Evolutionary conservation across 2,888 invertebrate genomes (phyloP).

Genomic region (Palloptera scutellata): DNA sequence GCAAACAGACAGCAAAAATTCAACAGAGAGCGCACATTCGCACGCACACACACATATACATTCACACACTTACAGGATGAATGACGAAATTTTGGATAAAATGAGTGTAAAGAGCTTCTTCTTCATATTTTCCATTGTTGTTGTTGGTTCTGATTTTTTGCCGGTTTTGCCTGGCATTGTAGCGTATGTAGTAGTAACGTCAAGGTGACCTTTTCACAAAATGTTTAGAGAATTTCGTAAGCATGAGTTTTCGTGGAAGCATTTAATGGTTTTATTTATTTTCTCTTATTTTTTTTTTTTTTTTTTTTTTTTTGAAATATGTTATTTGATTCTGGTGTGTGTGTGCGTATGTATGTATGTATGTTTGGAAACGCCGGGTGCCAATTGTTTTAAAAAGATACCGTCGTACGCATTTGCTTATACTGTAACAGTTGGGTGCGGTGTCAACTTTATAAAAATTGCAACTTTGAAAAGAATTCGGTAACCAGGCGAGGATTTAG

Average conservation of each 20-base stretch:
- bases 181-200: slow-evolving; percentile 6
- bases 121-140: slow-evolving; percentile 14
- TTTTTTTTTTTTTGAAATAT: too few relatives aligned
- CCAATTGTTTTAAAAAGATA: not conserved
- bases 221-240: slow-evolving; percentile 12
- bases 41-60: not conserved
- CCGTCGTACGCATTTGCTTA: too few relatives aligned
- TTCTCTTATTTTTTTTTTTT: too few relatives aligned
- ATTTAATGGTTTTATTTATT: too few relatives aligned
- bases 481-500: too few relatives aligned
- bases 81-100: slow-evolving; percentile 52
- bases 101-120: slow-evolving; percentile 45
- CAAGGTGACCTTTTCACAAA: slow-evolving; percentile 35
- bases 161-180: slow-evolving; percentile 20
- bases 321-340: too few relatives aligned
- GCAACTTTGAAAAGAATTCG: too few relatives aligned
- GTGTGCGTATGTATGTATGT: not conserved
- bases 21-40: too few relatives aligned
- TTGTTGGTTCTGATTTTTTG: slow-evolving; percentile 16
- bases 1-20: slow-evolving; percentile 37
- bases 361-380: slow-evolving; percentile 14
- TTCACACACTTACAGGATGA: slow-evolving; percentile 30
- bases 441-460: too few relatives aligned
- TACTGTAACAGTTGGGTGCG: too few relatives aligned
- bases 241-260: not conserved